Evolutionary conservation across 2,888 invertebrate species (phyloP).

Genomic region (Chloroclystis v-ata): DNA sequence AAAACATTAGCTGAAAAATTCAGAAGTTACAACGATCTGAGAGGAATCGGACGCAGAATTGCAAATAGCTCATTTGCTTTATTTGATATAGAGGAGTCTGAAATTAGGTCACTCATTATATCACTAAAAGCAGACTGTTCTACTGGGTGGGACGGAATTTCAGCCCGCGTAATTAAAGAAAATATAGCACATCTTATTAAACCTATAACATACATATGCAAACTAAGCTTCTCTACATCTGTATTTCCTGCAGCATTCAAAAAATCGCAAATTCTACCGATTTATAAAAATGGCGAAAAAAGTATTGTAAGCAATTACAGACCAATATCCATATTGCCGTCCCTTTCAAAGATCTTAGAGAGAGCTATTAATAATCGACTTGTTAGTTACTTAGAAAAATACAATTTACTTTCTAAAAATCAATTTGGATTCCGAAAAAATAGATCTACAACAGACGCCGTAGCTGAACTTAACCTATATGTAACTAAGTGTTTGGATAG

Average conservation of each 20-base stretch:
- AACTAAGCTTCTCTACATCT: background rate
- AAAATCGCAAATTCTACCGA: background rate
- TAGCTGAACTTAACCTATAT: background rate
- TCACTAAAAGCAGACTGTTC: background rate
- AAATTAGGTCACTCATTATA: background rate
- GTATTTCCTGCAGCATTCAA: background rate
- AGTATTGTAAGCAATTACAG: background rate
- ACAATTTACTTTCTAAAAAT: background rate
- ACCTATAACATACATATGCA: background rate
- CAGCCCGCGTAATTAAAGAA: background rate
- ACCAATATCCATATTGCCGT: background rate
- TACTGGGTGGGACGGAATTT: background rate
- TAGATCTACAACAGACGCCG: background rate
- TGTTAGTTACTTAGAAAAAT: background rate
- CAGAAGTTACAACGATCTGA: too few relatives aligned
- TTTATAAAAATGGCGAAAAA: background rate
- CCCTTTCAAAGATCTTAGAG: background rate
- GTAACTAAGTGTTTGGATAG: too few relatives aligned
- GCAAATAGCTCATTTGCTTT: background rate
- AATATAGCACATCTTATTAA: background rate
- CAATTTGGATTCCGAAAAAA: background rate
- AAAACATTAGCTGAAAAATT: too few relatives aligned
- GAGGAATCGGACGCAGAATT: too few relatives aligned
- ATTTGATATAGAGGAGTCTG: background rate
- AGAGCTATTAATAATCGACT: background rate